Evolutionary conservation across 92 coral and sea anemone genomes (phyloP), one percentile per base, ranked within the genome.

Genomic region (Phenganax subtilis): DNA sequence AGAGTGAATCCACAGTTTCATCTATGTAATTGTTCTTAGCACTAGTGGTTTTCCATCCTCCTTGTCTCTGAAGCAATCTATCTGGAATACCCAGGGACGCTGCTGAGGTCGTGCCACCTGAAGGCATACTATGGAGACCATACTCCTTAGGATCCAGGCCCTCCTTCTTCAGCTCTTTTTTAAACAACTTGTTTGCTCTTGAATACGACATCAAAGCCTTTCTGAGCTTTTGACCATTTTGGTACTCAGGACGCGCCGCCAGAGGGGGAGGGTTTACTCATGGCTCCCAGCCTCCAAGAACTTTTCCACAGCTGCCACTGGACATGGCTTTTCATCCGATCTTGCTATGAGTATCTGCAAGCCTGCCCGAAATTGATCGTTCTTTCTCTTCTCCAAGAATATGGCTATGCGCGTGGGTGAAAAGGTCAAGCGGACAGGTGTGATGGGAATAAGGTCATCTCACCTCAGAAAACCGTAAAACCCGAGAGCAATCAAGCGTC

Each of bases 341-440:
- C 85, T 25, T 15, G 90, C 88, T 55, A 84, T 80, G 25, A 73
- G 71, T 15, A 84, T 80, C 55, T 72, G 73, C n/a, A 75, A 73
- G 47, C 89, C 86, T 15, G 67, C 76, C 5, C 89, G 53, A 69
- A 87, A 87, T 67, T 87, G 89, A 79, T 83, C 89, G 27, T 87
- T 87, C 67, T 87, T 87, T 58, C 84, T 62, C 70, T 62, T 57
- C 66, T 73, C 71, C 73, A 83, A 63, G 80, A 76, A 87, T 76
- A 77, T 68, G n/a, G 87, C 72, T 37, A 87, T 44, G 61, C 76
- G 89, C 8, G 87, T 62, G 29, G 55, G 82, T 25, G 69, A 65
- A 31, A 82, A 82, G 14, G 37, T 47, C 85, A 86, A 51, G 57
- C 47, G 51, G 44, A 69, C 72, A 29, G 74, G 72, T 44, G 73